phyloP scores from a whole-genome alignment of 2,113 vertebrate genomes.

The Pedionomus torquatus region DNA sequence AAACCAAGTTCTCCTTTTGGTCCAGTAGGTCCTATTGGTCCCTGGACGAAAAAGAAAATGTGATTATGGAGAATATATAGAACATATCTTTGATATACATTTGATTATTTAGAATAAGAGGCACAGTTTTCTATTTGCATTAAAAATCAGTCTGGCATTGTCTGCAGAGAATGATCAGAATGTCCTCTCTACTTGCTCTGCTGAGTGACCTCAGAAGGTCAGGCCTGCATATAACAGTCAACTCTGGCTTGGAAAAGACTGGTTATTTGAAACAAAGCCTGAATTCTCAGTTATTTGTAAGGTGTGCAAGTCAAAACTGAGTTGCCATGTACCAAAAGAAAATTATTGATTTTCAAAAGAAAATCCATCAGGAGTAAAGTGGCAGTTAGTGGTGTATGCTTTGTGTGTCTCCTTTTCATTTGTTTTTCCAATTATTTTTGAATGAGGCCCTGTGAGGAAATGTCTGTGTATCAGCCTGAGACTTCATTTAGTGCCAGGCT shows the following conservation, averaged over 20 bases:
- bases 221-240: background rate
- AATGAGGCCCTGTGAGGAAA: background rate
- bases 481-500: background rate
- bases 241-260: background rate
- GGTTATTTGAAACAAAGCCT: background rate
- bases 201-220: background rate
- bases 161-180: background rate
- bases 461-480: background rate
- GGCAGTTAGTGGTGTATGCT: background rate
- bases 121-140: background rate
- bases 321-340: background rate
- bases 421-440: background rate
- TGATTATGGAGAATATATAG: background rate
- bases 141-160: background rate
- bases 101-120: background rate
- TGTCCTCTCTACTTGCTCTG: background rate
- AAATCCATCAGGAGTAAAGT: background rate
- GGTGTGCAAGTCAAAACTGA: background rate
- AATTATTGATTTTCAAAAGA: too few relatives aligned
- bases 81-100: background rate
- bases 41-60: conserved; percentile 76
- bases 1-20: conserved; percentile 92
- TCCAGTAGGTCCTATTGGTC: conserved; percentile 87
- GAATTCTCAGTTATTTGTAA: background rate
- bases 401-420: background rate